Base-by-base conservation (phyloP, 1,140 invertebrate species). In the Tigriopus japonicus region DNA sequence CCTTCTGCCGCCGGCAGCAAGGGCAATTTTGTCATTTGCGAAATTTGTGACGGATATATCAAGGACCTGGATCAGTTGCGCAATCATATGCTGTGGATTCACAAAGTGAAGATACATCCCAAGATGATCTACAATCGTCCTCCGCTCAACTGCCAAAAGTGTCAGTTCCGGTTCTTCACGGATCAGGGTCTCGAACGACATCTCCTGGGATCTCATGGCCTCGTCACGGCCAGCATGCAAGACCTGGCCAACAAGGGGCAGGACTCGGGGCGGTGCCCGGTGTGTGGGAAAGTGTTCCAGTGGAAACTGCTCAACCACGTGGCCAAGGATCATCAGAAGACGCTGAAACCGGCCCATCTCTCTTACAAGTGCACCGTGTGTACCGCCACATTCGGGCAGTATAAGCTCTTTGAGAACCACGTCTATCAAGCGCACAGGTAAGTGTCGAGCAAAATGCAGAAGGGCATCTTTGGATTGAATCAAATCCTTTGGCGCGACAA, bases 11-110 rank as follows among this genome's bases (percentile, higher is more conserved):
- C 51, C 3, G 60, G 60, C 52, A 52, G 59, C n/a, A 89, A 89
- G 72, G 81, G 80, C 65, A 81, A 83, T 15, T 90, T 90, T 72
- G 87, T 93, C 63, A 89, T 92, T 65, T 93, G 89, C 71, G 89
- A 93, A 75, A 93, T 93, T 64, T 93, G 89, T 72, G 89, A 93
- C 71, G 87, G 87, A 43, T 92, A 91, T 67, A 91, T 93, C 59
- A 92, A 92, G 77, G 88, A 92, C 73, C 76, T 92, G 66, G 88
- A 92, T 67, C 87, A 91, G 72, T 74, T 92, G 42, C 75, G 87
- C 63, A 91, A 89, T 71, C 89, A 93, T 69, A 93, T 93, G 89
- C 86, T 90, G 67, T 91, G 87, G 86, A 90, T 91, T 68, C 89
- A 92, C 69, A 91, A 92, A 79, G 59, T 92, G 56, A 92, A 92